A percentile compares a stretch with the other conserved stretches of the same genome.
phyloP scores from a whole-genome alignment of 2,113 vertebrate genomes.

The Labeo rohita region DNA sequence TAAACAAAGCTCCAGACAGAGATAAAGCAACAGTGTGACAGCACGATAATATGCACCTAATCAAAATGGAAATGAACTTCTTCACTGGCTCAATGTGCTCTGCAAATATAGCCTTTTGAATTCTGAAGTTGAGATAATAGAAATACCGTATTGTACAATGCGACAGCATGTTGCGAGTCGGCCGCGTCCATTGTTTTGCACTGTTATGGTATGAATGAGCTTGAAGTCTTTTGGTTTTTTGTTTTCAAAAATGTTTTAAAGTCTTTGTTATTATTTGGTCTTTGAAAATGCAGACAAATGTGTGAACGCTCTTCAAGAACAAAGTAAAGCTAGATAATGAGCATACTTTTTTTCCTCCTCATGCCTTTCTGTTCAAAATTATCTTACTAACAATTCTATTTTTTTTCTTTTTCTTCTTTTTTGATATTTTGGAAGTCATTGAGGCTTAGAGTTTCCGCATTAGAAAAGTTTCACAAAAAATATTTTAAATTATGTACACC shows the following conservation, averaged over 20 bases:
- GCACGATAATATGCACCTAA: conserved; percentile 49
- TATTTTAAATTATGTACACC: neutral
- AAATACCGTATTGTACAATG: conserved; percentile 4
- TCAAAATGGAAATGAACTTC: conserved; percentile 56
- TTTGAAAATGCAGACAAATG: neutral
- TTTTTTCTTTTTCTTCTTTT: too few species aligned
- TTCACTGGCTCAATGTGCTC: conserved; percentile 31
- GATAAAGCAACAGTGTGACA: conserved; percentile 47
- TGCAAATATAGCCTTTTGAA: conserved; percentile 30
- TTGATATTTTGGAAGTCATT: neutral
- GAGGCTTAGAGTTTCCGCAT: neutral
- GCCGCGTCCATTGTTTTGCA: conserved; percentile 30
- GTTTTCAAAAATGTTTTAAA: neutral
- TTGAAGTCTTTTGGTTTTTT: conserved; percentile 25
- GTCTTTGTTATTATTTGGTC: conserved; percentile 4
- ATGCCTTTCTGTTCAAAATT: neutral
- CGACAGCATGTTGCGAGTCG: neutral
- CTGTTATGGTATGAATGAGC: neutral
- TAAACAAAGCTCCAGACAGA: conserved; percentile 48
- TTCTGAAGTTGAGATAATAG: conserved; percentile 40
- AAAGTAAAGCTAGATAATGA: neutral
- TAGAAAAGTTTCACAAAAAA: neutral
- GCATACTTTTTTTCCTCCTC: neutral
- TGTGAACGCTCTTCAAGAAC: neutral
- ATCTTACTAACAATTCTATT: neutral